Percentiles rank a stretch among this genome's conserved stretches.
These are phyloP conservation scores for Pachypeltis micranthus DNA, from an alignment of 1,140 invertebrate species.

Conservation along the genomic window DNA sequence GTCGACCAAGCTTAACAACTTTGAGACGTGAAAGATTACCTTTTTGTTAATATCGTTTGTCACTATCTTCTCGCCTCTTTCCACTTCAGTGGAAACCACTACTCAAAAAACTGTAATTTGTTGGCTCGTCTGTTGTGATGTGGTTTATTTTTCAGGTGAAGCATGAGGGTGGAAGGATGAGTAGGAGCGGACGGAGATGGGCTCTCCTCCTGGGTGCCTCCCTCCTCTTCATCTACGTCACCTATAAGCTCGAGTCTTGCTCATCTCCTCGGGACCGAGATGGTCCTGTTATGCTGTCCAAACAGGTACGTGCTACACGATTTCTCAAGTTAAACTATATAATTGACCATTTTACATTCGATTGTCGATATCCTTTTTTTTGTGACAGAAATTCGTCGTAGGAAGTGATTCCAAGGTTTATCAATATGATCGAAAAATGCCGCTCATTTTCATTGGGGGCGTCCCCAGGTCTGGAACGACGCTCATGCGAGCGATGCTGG, in stretches of 20 bases:
- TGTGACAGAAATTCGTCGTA: constrained; percentile 47
- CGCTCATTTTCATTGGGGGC: constrained; percentile 93
- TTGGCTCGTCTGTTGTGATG: neutral
- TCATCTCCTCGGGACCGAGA: constrained; percentile 15
- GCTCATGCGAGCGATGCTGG: constrained; percentile 92
- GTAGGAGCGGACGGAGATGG: constrained; percentile 29
- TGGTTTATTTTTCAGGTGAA: constrained; percentile 25
- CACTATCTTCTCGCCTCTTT: too few species aligned
- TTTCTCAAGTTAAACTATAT: neutral
- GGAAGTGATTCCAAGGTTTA: constrained; percentile 51
- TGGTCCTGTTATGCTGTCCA: constrained; percentile 29
- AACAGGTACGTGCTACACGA: constrained; percentile 23
- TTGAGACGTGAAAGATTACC: too few species aligned
- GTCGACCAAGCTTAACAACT: too few species aligned
- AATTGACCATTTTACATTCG: too few species aligned
- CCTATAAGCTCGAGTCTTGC: constrained; percentile 28
- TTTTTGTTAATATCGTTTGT: too few species aligned
- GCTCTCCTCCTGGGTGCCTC: constrained; percentile 24
- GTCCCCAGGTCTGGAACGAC: constrained; percentile 95
- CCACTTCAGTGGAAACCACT: too few species aligned
- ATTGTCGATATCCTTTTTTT: constrained; percentile 20
- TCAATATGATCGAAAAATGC: constrained; percentile 72
- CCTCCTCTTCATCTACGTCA: constrained; percentile 26
- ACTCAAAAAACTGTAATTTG: too few species aligned
- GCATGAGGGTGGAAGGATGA: constrained; percentile 31